Evolutionary conservation across 2,888 invertebrate species (phyloP), one percentile per base, ranked within the genome.

Genomic region (Raillietiella orientalis): DNA sequence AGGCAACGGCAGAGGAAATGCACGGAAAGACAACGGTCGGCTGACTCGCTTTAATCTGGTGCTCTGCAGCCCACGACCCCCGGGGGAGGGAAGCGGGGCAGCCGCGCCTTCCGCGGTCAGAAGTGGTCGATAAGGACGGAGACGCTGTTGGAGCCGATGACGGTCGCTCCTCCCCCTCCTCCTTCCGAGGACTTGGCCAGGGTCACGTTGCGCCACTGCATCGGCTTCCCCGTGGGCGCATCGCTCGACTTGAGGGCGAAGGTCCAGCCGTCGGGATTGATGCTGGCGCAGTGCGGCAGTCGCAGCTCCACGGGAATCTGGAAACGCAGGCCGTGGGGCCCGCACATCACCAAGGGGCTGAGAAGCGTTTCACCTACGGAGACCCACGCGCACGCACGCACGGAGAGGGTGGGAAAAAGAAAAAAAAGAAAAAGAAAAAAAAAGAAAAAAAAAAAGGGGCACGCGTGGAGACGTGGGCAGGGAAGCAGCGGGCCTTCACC

Each of bases 321-420:
- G 52, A 87, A 87, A 46, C 69, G 66, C 35, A 82, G 59, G 35
- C 84, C 57, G 52, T 77, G 77, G 14, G 87, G 87, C 32, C 87
- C 84, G 53, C 84, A 87, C 72, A 84, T 79, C 41, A 87, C 82
- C 40, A 84, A 56, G 31, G 84, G 84, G 39, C 77, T 77, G 39
- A 84, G 57, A 58, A 84, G 63, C 33, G 75, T 72, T 58, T 87
- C 84, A 61, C 82, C 79, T 79, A 46, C 5, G 46, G 37, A 35
- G 30, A 34, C 27, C 10, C 10, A 19, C 11, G 12, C 12, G 8
- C 11, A 4, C 14, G 4, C 5, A 14, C 13, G 20, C 10, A 19
- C 14, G 14, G 11, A 24, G 13, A 16, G 9, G 20, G 21, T 27
- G 14, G 12, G 13, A n/a, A n/a, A n/a, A n/a, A n/a, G n/a, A n/a